These are phyloP conservation scores for Hypomesus transpacificus DNA, from an alignment of 2,113 vertebrate genomes.

Conservation along the genomic window DNA sequence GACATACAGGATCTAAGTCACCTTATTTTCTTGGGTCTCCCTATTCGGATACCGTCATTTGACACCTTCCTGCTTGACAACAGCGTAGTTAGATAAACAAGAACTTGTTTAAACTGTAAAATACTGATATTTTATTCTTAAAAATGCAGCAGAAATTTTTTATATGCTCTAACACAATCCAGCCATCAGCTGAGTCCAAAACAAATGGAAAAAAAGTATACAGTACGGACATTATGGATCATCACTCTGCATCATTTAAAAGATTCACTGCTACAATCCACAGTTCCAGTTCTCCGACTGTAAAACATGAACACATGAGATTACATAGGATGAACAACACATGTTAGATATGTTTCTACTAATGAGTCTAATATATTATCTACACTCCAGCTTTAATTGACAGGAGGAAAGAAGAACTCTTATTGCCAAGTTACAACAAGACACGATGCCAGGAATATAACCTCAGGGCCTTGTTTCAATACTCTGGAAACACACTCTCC, in stretches of 20 bases:
- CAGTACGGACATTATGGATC: too few species aligned
- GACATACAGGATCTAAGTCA: slow-evolving; percentile 27
- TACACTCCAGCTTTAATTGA: too few species aligned
- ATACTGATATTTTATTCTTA: slow-evolving; percentile 93
- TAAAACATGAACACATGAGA: slow-evolving; percentile 51
- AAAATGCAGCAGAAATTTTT: slow-evolving; percentile 95
- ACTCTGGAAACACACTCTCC: too few species aligned
- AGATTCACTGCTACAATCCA: slow-evolving; percentile 58
- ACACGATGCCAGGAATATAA: too few species aligned
- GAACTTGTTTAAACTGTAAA: slow-evolving; percentile 72
- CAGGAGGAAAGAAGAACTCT: too few species aligned
- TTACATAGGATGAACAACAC: slow-evolving; percentile 57
- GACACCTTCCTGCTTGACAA: too few species aligned
- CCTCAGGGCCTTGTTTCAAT: too few species aligned
- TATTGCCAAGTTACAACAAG: too few species aligned
- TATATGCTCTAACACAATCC: slow-evolving; percentile 90
- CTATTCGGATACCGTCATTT: too few species aligned
- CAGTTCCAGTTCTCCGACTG: slow-evolving; percentile 55
- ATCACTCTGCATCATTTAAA: slow-evolving; percentile 40
- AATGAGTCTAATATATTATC: too few species aligned
- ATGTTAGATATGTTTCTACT: slow-evolving; percentile 62
- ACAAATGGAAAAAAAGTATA: too few species aligned
- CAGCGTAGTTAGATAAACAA: background rate
- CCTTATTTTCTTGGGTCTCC: too few species aligned
- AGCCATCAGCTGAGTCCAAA: slow-evolving; percentile 87